These are phyloP conservation scores for Cydia splendana DNA, from an alignment of 1,140 invertebrate genomes.

Conservation along the genomic window DNA sequence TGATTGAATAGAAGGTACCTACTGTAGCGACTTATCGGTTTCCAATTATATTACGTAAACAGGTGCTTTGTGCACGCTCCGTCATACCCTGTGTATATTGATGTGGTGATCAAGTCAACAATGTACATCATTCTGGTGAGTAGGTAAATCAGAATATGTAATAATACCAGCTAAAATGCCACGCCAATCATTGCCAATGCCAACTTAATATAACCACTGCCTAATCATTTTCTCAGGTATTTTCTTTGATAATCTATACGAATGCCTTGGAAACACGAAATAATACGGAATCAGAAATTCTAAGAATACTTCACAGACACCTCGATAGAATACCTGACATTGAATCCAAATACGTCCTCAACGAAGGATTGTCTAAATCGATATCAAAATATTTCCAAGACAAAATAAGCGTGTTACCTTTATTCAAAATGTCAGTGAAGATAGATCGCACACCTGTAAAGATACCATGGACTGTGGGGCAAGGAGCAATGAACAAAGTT, in stretches of 20 bases:
- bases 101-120: slow-evolving; percentile 29
- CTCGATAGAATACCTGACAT: slow-evolving; percentile 53
- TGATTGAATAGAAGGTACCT: slow-evolving; percentile 26
- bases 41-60: slow-evolving; percentile 29
- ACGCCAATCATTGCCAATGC: background rate
- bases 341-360: slow-evolving; percentile 57
- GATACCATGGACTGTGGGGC: slow-evolving; percentile 64
- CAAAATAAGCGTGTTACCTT: slow-evolving; percentile 60
- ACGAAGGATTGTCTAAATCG: slow-evolving; percentile 56
- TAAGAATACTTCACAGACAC: slow-evolving; percentile 50
- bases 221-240: slow-evolving; percentile 39
- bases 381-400: slow-evolving; percentile 59
- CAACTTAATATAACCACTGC: background rate
- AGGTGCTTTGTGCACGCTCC: slow-evolving; percentile 5
- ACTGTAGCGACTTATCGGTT: slow-evolving; percentile 27
- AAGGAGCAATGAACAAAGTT: background rate
- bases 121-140: slow-evolving; percentile 41
- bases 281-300: slow-evolving; percentile 43
- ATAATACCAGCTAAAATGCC: no score
- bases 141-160: background rate
- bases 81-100: background rate
- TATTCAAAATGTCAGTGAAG: slow-evolving; percentile 63
- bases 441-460: slow-evolving; percentile 61
- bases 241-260: slow-evolving; percentile 33
- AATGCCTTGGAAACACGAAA: slow-evolving; percentile 40